Evolutionary conservation across 2,888 invertebrate genomes (phyloP), one percentile per base, ranked within the genome.

Genomic region (Corythucha ciliata): DNA sequence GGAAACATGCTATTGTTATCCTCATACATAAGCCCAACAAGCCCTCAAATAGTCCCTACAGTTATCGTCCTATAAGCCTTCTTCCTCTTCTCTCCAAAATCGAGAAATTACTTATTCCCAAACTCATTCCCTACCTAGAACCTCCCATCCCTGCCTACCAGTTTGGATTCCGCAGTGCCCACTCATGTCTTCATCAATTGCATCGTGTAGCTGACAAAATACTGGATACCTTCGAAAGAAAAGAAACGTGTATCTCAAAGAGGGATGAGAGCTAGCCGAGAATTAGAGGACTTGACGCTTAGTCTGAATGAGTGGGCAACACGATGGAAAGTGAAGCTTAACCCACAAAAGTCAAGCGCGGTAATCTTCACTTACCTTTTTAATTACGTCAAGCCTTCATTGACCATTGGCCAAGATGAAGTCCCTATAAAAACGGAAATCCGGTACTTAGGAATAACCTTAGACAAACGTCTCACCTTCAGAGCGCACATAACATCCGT

Each of bases 1-100:
- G 46, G 46, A 45, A 27, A 42, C 27, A 25, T 29, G 42, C 42
- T 7, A 27, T 42, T 26, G 42, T 42, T 21, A 42, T 42, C 21
- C 20, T 45, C 21, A 16, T 45, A 21, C 46, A 12, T 10, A 45
- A 45, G 24, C 46, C 46, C 20, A 24, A 24, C 10, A 33, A 45
- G 29, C 18, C 26, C n/a, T 18, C 20, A 12, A 22, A 16, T 33
- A 21, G 34, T n/a, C 46, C 33, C 18, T 27, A 27, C 12, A 42
- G 42, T 14, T 45, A 45, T 18, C 26, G 45, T 16, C 45, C 32
- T 33, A 45, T 32, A 7, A 45, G 45, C 32, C 32, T 45, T 16
- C 45, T 45, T 21, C 18, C 32, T 18, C 45, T 45, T 12, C 21
- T 14, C 21, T 16, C 27, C 7, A 45, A 45, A 32, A 45, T 45